phyloP scores from a whole-genome alignment of 2,113 vertebrate genomes.

The Chloroceryle aenea region DNA sequence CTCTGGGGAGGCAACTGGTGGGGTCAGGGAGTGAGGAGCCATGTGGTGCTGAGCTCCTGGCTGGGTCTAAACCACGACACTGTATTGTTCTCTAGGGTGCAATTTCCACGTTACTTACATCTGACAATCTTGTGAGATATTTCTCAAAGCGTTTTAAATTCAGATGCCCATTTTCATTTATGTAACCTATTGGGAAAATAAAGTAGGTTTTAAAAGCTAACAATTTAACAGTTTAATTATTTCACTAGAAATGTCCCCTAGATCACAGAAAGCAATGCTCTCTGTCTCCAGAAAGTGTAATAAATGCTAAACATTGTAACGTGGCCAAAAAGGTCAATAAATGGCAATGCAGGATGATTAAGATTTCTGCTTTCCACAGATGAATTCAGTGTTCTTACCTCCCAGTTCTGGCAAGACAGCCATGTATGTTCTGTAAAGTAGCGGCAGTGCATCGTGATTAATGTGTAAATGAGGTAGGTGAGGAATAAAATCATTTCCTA shows the following conservation, averaged over 20 bases:
- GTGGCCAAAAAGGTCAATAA: background rate
- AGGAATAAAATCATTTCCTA: conserved; percentile 99
- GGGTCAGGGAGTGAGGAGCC: no score
- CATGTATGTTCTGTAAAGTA: conserved; percentile 97
- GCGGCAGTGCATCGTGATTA: conserved; percentile 93
- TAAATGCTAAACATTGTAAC: background rate
- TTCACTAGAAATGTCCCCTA: background rate
- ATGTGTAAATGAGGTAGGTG: conserved; percentile 99
- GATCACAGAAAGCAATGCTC: background rate
- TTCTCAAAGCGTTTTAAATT: conserved; percentile 94
- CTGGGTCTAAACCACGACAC: no score
- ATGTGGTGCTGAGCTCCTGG: no score
- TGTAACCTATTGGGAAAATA: conserved; percentile 85
- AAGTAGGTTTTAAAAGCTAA: background rate
- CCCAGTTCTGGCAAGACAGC: conserved; percentile 87
- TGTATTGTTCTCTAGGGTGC: fast-evolving
- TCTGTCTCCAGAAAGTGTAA: background rate
- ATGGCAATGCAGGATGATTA: background rate
- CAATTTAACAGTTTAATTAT: background rate
- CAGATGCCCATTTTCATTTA: conserved; percentile 95
- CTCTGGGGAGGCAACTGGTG: no score
- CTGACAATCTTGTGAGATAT: conserved; percentile 91
- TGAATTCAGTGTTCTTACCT: conserved; percentile 77
- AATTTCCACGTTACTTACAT: conserved; percentile 81
- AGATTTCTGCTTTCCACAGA: background rate